phyloP scores from a whole-genome alignment of 2,113 vertebrate genomes.

The Otis tarda region DNA sequence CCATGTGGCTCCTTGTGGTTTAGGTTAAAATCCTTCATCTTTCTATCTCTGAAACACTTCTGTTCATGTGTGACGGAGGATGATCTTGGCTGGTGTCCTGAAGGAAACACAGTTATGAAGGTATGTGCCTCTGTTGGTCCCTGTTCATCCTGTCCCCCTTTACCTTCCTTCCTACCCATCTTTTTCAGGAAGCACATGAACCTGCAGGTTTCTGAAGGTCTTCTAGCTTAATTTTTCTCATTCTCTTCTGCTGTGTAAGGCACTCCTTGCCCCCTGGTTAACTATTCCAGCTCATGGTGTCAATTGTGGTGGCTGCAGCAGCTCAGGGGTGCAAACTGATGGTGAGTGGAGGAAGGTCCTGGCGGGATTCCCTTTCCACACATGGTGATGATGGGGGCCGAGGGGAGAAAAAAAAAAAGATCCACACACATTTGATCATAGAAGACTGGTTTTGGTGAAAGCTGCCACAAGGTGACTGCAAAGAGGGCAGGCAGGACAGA shows the following conservation, averaged over 20 bases:
- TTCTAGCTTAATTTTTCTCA: background rate
- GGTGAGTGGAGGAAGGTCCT: background rate
- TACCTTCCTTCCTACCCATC: background rate
- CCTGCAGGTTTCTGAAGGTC: background rate
- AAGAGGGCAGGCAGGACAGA: fast-evolving
- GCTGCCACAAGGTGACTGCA: background rate
- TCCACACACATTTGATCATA: background rate
- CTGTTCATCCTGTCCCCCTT: background rate
- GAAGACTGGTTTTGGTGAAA: background rate
- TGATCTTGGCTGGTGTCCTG: background rate
- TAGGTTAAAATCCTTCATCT: background rate
- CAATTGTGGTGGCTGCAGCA: background rate
- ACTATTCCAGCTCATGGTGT: background rate
- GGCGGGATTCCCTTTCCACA: background rate
- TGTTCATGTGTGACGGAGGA: background rate
- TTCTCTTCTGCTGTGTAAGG: background rate
- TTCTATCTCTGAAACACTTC: background rate
- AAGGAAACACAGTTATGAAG: background rate
- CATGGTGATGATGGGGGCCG: background rate
- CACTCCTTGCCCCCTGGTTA: background rate
- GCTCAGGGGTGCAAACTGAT: background rate
- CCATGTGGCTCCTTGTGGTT: background rate
- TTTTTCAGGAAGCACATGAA: background rate
- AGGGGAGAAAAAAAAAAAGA: background rate
- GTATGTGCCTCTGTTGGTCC: background rate